These are phyloP conservation scores for Carterocephalus palaemon DNA, from an alignment of 2,888 invertebrate species.

Conservation along the genomic window DNA sequence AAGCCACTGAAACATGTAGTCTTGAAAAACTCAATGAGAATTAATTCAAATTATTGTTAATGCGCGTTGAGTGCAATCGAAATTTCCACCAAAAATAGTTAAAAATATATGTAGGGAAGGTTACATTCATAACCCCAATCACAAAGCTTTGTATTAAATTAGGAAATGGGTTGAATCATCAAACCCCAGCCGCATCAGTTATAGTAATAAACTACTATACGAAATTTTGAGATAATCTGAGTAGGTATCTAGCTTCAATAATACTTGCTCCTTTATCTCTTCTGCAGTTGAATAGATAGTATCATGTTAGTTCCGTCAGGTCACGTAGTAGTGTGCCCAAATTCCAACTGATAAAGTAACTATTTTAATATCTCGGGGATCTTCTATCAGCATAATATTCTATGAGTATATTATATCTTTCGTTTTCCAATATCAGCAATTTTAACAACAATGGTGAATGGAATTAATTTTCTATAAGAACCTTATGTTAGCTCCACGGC, in stretches of 20 bases:
- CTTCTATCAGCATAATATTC: too few relatives aligned
- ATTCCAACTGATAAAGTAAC: constrained; percentile 41
- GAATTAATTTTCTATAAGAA: too few relatives aligned
- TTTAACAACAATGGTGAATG: too few relatives aligned
- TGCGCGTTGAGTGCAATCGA: too few relatives aligned
- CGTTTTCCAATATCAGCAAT: too few relatives aligned
- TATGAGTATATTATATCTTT: too few relatives aligned
- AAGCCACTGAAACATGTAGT: too few relatives aligned
- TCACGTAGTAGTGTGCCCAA: constrained; percentile 30
- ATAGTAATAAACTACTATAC: constrained; percentile 28
- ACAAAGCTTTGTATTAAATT: constrained; percentile 12
- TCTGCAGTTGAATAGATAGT: constrained; percentile 55
- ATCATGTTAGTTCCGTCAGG: constrained; percentile 46
- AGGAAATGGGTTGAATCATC: constrained; percentile 3
- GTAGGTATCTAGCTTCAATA: constrained; percentile 72
- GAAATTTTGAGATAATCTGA: constrained; percentile 48
- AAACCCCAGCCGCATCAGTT: constrained; percentile 27
- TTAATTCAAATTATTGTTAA: too few relatives aligned
- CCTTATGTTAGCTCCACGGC: too few relatives aligned
- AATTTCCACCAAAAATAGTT: constrained; percentile 6
- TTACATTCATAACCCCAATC: constrained; percentile 12
- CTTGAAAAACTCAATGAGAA: too few relatives aligned
- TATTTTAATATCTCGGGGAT: constrained; percentile 4
- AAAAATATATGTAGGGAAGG: constrained; percentile 14
- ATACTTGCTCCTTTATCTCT: constrained; percentile 71